Conservation (phyloP, 2,888 invertebrate species). For the Theretra japonica region DNA sequence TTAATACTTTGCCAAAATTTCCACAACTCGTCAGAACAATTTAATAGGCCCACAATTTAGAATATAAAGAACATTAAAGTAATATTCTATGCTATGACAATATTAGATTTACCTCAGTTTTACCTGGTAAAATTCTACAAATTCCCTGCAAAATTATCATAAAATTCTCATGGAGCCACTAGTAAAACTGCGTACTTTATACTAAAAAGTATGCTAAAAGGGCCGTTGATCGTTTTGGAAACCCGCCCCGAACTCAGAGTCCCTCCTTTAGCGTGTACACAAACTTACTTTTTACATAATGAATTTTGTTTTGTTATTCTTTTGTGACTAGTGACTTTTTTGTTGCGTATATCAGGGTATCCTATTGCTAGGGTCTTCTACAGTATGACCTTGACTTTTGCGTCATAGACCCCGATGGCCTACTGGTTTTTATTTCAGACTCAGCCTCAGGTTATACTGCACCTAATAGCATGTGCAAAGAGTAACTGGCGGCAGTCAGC, state of each 20-base stretch:
- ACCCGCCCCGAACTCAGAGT: background rate
- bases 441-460: too few species aligned
- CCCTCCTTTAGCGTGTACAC: constrained; percentile 18
- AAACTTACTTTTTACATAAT: background rate
- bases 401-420: too few species aligned
- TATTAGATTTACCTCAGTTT: background rate
- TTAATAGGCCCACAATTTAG: too few species aligned
- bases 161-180: background rate
- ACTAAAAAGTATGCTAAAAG: constrained; percentile 3
- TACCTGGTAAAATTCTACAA: background rate
- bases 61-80: too few species aligned
- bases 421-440: too few species aligned
- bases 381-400: too few species aligned
- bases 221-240: background rate
- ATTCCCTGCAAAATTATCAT: background rate
- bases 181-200: background rate
- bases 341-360: background rate
- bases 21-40: too few species aligned
- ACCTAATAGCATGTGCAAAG: too few species aligned
- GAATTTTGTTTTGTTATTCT: constrained; percentile 24
- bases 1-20: too few species aligned
- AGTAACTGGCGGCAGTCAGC: too few species aligned
- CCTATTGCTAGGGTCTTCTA: too few species aligned
- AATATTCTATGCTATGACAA: too few species aligned
- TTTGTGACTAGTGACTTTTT: background rate